Evolutionary conservation across 1,140 invertebrate species (phyloP), one percentile per base, ranked within the genome.

Genomic region (Drosophila sechellia): DNA sequence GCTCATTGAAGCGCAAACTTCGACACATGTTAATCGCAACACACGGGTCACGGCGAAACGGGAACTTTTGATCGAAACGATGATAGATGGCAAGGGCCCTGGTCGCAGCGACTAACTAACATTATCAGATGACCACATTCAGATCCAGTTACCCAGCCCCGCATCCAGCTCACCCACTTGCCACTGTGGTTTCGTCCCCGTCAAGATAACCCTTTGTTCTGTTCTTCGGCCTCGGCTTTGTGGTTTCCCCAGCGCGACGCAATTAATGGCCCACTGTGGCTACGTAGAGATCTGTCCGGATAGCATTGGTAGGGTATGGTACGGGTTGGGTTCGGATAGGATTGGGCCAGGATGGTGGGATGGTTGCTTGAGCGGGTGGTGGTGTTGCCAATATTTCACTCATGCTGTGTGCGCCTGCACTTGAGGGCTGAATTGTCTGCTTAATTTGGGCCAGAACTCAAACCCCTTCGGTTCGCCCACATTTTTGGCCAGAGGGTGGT

Each of bases 1-100:
- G 84, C 84, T 80, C 77, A 89, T 80, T 89, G 85, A 78, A 80
- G 79, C 79, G 79, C 65, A 89, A 79, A 89, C 84, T 84, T 80
- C 80, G 84, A 87, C 83, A 79, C 83, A 87, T 87, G 84, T 77
- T 83, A 40, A 83, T 49, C 52, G 79, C 58, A 48, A 11, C 12
- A 13, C 12, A 35, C 25, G 40, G 15, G 39, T 15, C 40, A 15
- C 5, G 17, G 31, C 1, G 31, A 10, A 27, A 35, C 6, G 31
- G 45, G 35, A 56, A 49, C 63, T 45, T 8, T 74, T 71, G 65
- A 81, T 80, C 42, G 27, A n/a, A 27, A 42, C 25, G 20, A 70
- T 52, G 64, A 68, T 68, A 68, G 22, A 64, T 25, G 64, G 73
- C 79, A 49, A 53, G 43, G 79, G 54, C 49, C 55, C 15, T 54